Evolutionary conservation across 2,797 vertebrate species (phyloP), one percentile per base, ranked within the genome.

Genomic region (Tokudaia tokunoshimensis): DNA sequence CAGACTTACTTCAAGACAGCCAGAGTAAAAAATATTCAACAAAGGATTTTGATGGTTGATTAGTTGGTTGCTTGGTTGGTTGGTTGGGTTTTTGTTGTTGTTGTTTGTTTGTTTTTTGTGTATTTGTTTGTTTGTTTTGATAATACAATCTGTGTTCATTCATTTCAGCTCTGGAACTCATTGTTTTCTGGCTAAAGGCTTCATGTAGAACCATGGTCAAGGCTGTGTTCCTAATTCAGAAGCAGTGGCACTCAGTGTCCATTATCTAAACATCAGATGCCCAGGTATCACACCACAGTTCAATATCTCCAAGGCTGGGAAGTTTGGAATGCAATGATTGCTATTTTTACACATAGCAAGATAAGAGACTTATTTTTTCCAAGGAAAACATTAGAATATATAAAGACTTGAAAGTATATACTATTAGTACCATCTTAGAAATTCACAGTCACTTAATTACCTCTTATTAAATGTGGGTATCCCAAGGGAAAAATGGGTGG

Each of bases 351-450:
- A 72, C 1, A 84, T 26, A 52, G 9, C 2, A 94, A 84, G 80
- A 59, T 4, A 91, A n/a, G 86, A 15, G 2, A 11, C 10, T 3
- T 83, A 79, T 70, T 93, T 96, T 96, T 87, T 6, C 20, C 50
- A 90, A 92, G 91, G 3, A 86, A 84, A 92, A 67, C n/a, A 72
- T 80, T 78, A 74, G 1, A 3, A 95, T 76, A 86, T 2, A 95
- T 63, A 79, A 85, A 70, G 20, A 80, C 61, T 93, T 59, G 29
- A n/a, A 94, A 90, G 6, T n/a, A 81, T 72, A 24, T 88, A 74
- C 74, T 84, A 15, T 88, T 80, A 94, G 92, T 94, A n/a, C 19
- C 19, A 89, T 20, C n/a, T 55, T 34, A 92, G 79, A 93, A 74
- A 78, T 72, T 5, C 55, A 76, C n/a, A 17, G n/a, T 41, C 22